These are phyloP conservation scores for Sarcophaga peregrina DNA, from an alignment of 1,140 invertebrate genomes.

Conservation along the genomic window DNA sequence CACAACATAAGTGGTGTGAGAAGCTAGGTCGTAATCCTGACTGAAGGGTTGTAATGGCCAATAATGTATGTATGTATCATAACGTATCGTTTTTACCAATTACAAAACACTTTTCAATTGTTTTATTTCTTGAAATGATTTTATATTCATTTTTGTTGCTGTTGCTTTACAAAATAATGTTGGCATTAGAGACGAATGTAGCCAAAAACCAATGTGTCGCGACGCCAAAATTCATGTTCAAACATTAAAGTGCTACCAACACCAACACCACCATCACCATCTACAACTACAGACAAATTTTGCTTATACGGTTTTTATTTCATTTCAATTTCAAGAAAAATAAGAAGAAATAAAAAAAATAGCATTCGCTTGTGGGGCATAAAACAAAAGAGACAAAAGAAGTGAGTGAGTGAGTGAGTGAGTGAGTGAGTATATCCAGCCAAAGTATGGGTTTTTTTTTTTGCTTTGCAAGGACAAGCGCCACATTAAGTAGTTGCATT, in stretches of 20 bases:
- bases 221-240: conserved; percentile 9
- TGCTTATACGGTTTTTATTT: not conserved
- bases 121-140: not conserved
- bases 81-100: too few relatives aligned
- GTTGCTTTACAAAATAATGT: not conserved
- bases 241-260: too few relatives aligned
- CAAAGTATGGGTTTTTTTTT: not conserved
- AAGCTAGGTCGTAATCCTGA: too few relatives aligned
- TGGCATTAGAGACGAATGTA: not conserved
- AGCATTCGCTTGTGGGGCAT: not conserved
- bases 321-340: not conserved
- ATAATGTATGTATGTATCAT: too few relatives aligned
- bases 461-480: conserved; percentile 6
- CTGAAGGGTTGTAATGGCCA: too few relatives aligned
- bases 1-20: too few relatives aligned
- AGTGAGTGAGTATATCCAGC: not conserved
- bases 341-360: not conserved
- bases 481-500: conserved; percentile 23
- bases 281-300: not conserved
- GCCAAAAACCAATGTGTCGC: conserved; percentile 14
- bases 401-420: too few relatives aligned
- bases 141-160: not conserved
- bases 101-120: not conserved
- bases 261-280: not conserved
- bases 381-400: not conserved